Percentiles rank a stretch among this genome's conserved stretches.
These are phyloP conservation scores for Bombus impatiens DNA, from an alignment of 1,140 invertebrate genomes.

Conservation along the genomic window DNA sequence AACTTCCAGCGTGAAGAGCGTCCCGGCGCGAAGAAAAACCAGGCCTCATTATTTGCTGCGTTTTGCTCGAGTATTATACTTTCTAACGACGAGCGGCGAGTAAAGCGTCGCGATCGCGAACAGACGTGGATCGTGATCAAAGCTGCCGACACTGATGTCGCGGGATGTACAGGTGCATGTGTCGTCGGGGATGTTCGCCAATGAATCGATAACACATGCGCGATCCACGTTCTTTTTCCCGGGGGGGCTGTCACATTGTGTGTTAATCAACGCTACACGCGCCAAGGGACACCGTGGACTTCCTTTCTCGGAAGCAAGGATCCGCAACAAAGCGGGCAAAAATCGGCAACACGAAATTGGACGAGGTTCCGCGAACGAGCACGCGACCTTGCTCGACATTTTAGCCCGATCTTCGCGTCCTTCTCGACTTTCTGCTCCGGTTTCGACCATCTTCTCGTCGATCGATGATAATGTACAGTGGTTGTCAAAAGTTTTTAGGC, in stretches of 20 bases:
- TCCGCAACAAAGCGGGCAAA: slow-evolving; percentile 36
- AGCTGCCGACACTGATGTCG: slow-evolving; percentile 20
- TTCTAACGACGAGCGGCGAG: slow-evolving; percentile 8
- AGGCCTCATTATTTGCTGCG: slow-evolving; percentile 14
- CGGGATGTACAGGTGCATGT: slow-evolving; percentile 33
- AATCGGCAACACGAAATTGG: slow-evolving; percentile 31
- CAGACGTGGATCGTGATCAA: slow-evolving; percentile 3
- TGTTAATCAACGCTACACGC: slow-evolving; percentile 63
- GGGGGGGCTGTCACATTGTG: slow-evolving; percentile 57
- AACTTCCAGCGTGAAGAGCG: neutral
- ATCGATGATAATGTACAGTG: neutral
- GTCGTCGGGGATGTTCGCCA: slow-evolving; percentile 36
- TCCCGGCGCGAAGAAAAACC: slow-evolving; percentile 10
- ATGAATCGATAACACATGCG: slow-evolving; percentile 52
- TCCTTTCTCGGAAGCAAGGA: slow-evolving; percentile 51
- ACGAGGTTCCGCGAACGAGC: slow-evolving; percentile 21
- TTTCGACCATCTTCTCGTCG: neutral
- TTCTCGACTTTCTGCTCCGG: neutral
- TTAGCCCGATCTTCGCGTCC: neutral
- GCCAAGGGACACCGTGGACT: slow-evolving; percentile 43
- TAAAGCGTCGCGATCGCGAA: neutral
- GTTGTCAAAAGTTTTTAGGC: neutral
- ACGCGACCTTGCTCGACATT: slow-evolving; percentile 49
- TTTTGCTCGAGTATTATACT: slow-evolving; percentile 34
- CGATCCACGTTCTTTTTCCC: slow-evolving; percentile 41